Conservation (phyloP, 2,113 vertebrate species). For the Columba janthina region DNA sequence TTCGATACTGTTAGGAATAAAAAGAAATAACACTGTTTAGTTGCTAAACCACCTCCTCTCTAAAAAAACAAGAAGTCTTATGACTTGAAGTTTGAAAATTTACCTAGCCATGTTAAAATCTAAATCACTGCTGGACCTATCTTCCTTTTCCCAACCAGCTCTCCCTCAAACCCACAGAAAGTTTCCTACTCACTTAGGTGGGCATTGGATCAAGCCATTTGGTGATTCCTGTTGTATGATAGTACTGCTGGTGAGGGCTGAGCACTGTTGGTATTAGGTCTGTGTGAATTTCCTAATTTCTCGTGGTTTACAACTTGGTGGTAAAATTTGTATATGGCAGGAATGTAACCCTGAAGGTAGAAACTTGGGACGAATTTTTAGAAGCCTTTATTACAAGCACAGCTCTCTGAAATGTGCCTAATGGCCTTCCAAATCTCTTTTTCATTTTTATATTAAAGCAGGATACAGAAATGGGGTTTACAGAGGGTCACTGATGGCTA, state of each 20-base stretch:
- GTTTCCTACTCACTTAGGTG: background rate
- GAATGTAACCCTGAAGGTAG: background rate
- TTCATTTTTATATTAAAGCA: background rate
- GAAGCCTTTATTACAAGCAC: background rate
- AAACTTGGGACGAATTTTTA: background rate
- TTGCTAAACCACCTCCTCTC: background rate
- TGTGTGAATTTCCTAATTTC: background rate
- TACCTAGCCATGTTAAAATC: background rate
- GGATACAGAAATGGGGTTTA: background rate
- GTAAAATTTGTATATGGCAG: background rate
- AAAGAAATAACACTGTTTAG: background rate
- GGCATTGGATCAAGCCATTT: background rate
- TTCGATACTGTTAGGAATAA: background rate
- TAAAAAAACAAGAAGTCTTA: background rate
- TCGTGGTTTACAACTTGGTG: background rate
- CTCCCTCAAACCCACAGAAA: background rate
- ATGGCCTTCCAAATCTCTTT: background rate
- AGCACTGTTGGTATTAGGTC: background rate
- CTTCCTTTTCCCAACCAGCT: background rate
- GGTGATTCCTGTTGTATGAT: background rate
- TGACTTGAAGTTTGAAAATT: slow-evolving; percentile 5
- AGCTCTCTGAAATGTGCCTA: background rate
- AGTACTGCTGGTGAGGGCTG: background rate
- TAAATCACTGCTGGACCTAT: background rate
- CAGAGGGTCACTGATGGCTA: background rate